phyloP scores from a whole-genome alignment of 2,113 vertebrate species.

The Mirza zaza region DNA sequence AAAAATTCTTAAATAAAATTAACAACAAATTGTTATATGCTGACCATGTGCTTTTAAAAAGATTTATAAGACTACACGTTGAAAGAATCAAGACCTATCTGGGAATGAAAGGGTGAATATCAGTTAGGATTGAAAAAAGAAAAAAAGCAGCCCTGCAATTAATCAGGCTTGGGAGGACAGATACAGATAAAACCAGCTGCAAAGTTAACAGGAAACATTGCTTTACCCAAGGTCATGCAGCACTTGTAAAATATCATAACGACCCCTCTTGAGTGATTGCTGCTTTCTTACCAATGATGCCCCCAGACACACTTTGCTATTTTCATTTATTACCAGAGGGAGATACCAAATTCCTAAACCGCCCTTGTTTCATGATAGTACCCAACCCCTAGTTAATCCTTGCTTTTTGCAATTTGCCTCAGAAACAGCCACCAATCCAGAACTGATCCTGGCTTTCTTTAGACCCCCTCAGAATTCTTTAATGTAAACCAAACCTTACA shows the following conservation, averaged over 20 bases:
- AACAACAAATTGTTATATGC: not conserved
- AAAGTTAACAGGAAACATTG: constrained; percentile 54
- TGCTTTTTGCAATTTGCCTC: constrained; percentile 24
- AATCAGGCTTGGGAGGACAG: constrained; percentile 32
- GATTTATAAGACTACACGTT: constrained; percentile 17
- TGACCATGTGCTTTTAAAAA: not conserved
- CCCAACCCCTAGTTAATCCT: not conserved
- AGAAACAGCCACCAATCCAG: constrained; percentile 1
- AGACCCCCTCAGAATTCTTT: not conserved
- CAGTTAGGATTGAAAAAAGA: not conserved
- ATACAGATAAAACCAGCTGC: constrained; percentile 31
- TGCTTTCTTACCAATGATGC: constrained; percentile 33
- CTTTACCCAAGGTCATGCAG: constrained; percentile 32
- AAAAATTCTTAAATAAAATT: constrained; percentile 7
- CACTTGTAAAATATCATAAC: constrained; percentile 58
- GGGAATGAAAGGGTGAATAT: constrained; percentile 24
- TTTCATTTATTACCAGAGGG: constrained; percentile 24
- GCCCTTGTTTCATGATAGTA: not conserved
- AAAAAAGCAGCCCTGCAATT: not conserved
- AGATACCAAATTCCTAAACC: constrained; percentile 18
- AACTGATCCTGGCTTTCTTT: constrained; percentile 5
- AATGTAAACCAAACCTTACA: constrained; percentile 18
- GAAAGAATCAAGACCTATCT: constrained; percentile 35
- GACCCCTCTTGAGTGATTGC: not conserved
- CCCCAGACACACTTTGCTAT: not conserved